Evolutionary conservation across 1,140 invertebrate genomes (phyloP).

Genomic region (Drepana arcuata): DNA sequence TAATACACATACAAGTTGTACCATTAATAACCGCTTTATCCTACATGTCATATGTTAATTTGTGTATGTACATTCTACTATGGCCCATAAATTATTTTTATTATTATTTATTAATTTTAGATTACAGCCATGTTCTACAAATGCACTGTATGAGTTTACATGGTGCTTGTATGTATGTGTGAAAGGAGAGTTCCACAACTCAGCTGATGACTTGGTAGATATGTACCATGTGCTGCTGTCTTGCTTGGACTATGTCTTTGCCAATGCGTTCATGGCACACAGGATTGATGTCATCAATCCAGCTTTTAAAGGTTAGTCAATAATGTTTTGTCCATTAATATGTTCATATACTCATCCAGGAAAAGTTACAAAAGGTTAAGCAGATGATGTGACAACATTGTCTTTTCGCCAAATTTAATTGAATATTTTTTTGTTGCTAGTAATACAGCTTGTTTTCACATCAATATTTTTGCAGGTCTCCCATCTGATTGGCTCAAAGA

Average conservation of each 20-base stretch:
- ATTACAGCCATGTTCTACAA: slow-evolving; percentile 80
- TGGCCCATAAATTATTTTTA: slow-evolving; percentile 2
- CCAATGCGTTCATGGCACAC: slow-evolving; percentile 86
- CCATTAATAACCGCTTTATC: no score
- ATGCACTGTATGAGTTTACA: slow-evolving; percentile 91
- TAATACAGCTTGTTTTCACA: neutral
- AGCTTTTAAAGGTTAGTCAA: slow-evolving; percentile 85
- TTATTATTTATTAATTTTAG: slow-evolving; percentile 55
- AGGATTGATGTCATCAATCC: slow-evolving; percentile 90
- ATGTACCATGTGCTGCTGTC: slow-evolving; percentile 93
- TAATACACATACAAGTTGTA: neutral
- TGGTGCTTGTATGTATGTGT: slow-evolving; percentile 95
- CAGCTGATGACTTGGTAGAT: slow-evolving; percentile 94
- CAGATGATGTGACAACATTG: no score
- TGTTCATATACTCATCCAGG: no score
- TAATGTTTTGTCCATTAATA: no score
- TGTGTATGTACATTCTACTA: no score
- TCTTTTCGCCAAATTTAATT: neutral
- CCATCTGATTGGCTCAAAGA: slow-evolving; percentile 80
- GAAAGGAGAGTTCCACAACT: slow-evolving; percentile 87
- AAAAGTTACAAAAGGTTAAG: no score
- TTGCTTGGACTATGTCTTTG: slow-evolving; percentile 92
- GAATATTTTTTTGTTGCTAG: neutral
- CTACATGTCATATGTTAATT: no score
- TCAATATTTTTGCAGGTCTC: slow-evolving; percentile 70